Evolutionary conservation across 2,888 invertebrate species (phyloP).

Genomic region (Pediacus dermestoides): DNA sequence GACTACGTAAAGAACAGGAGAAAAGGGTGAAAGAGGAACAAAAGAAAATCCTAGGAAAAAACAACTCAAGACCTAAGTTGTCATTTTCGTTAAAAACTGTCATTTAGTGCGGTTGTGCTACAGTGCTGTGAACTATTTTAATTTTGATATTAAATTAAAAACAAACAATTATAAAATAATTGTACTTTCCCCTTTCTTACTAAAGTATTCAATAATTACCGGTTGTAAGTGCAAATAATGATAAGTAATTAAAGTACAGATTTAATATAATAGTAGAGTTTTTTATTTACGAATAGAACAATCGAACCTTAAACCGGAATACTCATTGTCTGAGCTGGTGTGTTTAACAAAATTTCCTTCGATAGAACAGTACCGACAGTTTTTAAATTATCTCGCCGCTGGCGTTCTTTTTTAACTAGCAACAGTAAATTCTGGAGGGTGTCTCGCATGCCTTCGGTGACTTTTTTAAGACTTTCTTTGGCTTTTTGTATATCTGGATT

Average conservation of each 20-base stretch:
- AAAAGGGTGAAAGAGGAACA: slow-evolving; percentile 91
- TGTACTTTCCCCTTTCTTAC: too few species aligned
- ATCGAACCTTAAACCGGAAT: too few species aligned
- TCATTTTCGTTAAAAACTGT: slow-evolving; percentile 84
- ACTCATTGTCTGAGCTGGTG: too few species aligned
- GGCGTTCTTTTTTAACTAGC: slow-evolving; percentile 27
- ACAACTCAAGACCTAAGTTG: slow-evolving; percentile 92
- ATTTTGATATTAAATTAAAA: too few species aligned
- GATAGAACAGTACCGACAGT: slow-evolving; percentile 12
- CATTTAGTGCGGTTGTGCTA: slow-evolving; percentile 47
- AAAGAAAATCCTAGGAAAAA: slow-evolving; percentile 94
- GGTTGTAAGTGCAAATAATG: too few species aligned
- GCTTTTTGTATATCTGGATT: slow-evolving; percentile 2
- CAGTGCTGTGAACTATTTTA: too few species aligned
- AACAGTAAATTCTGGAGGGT: slow-evolving; percentile 28
- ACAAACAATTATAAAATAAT: too few species aligned
- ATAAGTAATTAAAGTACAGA: too few species aligned
- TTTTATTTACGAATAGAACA: too few species aligned
- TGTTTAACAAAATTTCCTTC: too few species aligned
- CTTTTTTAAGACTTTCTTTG: neutral
- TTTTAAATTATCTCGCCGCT: slow-evolving; percentile 10
- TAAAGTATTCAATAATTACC: too few species aligned
- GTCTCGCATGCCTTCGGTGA: slow-evolving; percentile 17
- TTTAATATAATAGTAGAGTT: too few species aligned
- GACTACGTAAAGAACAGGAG: slow-evolving; percentile 89